phyloP scores from a whole-genome alignment of 2,113 vertebrate species.

The Paraplagusia blochii region DNA sequence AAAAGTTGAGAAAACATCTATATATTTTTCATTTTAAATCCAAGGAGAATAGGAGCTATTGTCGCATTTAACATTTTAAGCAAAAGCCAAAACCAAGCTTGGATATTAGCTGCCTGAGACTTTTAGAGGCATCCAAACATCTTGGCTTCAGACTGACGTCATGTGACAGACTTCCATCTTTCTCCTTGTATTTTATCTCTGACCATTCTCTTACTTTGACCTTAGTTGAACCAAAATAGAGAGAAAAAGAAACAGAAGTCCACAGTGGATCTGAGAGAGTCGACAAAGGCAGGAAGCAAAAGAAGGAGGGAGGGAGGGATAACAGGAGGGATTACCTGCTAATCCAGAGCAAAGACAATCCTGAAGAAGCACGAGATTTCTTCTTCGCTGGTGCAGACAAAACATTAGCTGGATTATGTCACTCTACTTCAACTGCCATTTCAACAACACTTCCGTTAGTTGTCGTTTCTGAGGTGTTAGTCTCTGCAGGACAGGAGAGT shows the following conservation, averaged over 20 bases:
- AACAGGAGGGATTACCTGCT: conserved; percentile 61
- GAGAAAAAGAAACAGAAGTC: conserved; percentile 24
- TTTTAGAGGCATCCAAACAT: conserved; percentile 25
- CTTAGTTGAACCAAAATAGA: conserved; percentile 46
- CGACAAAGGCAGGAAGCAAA: conserved; percentile 56
- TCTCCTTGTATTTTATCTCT: conserved; percentile 30
- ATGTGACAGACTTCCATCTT: conserved; percentile 19
- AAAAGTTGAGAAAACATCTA: too few species aligned
- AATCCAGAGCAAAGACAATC: conserved; percentile 69
- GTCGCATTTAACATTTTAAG: conserved; percentile 6
- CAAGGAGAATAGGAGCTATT: conserved; percentile 3
- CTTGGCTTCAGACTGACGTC: conserved; percentile 6
- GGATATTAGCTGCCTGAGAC: conserved; percentile 13
- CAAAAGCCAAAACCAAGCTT: too few species aligned
- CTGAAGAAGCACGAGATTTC: conserved; percentile 46
- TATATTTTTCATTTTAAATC: conserved; percentile 6
- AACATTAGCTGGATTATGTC: conserved; percentile 56
- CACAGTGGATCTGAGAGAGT: conserved; percentile 62
- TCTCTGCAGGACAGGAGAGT: neutral
- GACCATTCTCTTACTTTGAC: conserved; percentile 26
- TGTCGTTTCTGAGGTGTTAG: conserved; percentile 8
- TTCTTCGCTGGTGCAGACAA: conserved; percentile 41
- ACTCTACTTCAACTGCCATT: conserved; percentile 24
- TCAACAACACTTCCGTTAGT: conserved; percentile 7
- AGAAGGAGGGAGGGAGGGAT: conserved; percentile 44